Evolutionary conservation across 2,888 invertebrate genomes (phyloP).

Genomic region (Chromoteleia sp.): DNA sequence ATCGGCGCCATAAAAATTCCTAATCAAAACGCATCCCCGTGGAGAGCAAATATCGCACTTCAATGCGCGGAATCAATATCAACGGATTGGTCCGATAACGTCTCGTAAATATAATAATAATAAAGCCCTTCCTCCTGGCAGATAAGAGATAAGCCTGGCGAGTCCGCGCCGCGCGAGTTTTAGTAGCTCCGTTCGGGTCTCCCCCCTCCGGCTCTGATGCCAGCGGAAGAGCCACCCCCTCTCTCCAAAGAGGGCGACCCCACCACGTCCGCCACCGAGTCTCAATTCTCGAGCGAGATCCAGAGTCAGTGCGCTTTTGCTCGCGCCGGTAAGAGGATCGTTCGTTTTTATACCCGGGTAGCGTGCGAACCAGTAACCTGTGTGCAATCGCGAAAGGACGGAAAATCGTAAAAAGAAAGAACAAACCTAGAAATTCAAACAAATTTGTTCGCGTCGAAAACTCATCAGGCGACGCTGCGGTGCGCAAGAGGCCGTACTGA

Average conservation of each 20-base stretch:
- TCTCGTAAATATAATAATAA: constrained; percentile 83
- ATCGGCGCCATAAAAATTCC: constrained; percentile 43
- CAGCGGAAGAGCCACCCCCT: constrained; percentile 46
- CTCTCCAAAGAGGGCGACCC: constrained; percentile 23
- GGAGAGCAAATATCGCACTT: constrained; percentile 68
- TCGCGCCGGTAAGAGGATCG: constrained; percentile 77
- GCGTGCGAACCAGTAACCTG: neutral
- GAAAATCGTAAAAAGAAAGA: neutral
- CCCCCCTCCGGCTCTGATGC: constrained; percentile 8
- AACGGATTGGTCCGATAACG: constrained; percentile 81
- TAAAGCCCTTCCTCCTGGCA: constrained; percentile 74
- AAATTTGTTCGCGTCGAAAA: too few species aligned
- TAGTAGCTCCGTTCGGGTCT: constrained; percentile 54
- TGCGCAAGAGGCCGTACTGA: too few species aligned
- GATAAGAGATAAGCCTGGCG: constrained; percentile 77
- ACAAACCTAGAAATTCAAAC: neutral
- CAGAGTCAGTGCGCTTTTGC: constrained; percentile 79
- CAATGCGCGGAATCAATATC: constrained; percentile 80
- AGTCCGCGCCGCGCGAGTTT: constrained; percentile 73
- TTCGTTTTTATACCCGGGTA: constrained; percentile 24
- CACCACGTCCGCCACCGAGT: constrained; percentile 48
- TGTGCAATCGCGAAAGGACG: neutral
- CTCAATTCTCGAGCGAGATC: constrained; percentile 70
- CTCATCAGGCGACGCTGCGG: too few species aligned
- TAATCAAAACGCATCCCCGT: constrained; percentile 64